Evolutionary conservation across 2,797 vertebrate genomes (phyloP).

Genomic region (Nyctibius grandis): DNA sequence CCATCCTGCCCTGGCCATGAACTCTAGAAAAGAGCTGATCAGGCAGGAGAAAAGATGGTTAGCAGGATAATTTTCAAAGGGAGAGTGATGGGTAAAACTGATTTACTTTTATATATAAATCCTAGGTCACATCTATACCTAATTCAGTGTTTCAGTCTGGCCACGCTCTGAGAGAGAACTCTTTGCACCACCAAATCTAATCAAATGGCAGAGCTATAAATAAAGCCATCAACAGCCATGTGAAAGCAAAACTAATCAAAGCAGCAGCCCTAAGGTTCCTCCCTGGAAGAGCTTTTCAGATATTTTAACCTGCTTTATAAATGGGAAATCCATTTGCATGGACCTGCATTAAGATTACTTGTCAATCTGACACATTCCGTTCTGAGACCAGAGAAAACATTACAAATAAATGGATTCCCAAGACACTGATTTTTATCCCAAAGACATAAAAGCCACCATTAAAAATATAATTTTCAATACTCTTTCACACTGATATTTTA

Average conservation of each 20-base stretch:
- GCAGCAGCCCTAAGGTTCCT: not conserved
- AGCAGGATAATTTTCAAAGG: not conserved
- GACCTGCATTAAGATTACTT: not conserved
- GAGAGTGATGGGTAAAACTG: not conserved
- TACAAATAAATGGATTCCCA: not conserved
- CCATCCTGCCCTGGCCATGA: not conserved
- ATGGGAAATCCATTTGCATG: not conserved
- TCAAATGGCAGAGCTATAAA: not conserved
- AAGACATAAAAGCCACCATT: not conserved
- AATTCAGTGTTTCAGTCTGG: not conserved
- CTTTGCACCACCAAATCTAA: not conserved
- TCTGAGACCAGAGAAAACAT: not conserved
- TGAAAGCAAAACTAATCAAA: constrained; percentile 32
- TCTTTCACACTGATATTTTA: not conserved
- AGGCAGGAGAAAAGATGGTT: not conserved
- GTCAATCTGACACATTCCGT: not conserved
- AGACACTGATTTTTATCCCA: not conserved
- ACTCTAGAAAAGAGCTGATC: not conserved
- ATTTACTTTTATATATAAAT: not conserved
- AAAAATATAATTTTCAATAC: not conserved
- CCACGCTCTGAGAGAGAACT: not conserved
- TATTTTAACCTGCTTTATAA: not conserved
- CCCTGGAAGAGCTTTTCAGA: not conserved
- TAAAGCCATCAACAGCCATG: not conserved
- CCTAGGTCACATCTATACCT: not conserved